Evolutionary conservation across 1,140 invertebrate species (phyloP).

Genomic region (Phymastichus coffea): DNA sequence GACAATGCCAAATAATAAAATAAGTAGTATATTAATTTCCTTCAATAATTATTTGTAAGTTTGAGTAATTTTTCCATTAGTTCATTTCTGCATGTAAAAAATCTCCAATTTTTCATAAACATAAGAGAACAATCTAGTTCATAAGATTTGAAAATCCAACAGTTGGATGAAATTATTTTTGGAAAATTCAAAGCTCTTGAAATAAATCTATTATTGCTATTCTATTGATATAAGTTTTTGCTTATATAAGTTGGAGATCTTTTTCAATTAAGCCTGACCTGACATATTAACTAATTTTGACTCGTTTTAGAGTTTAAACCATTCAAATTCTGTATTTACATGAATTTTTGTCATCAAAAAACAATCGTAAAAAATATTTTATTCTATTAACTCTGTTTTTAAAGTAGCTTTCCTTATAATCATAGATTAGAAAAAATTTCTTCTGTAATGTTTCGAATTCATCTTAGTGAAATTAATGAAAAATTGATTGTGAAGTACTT

Average conservation of each 20-base stretch:
- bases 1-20: slow-evolving; percentile 17
- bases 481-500: slow-evolving; percentile 12
- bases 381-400: slow-evolving; percentile 9
- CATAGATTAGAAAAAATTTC: slow-evolving; percentile 14
- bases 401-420: slow-evolving; percentile 3
- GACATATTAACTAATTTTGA: slow-evolving; percentile 7
- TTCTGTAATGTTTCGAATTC: slow-evolving; percentile 12
- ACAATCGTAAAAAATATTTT: slow-evolving; percentile 14
- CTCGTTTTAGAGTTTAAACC: slow-evolving; percentile 25
- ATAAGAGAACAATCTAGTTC: too few species aligned
- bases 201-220: slow-evolving; percentile 22
- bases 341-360: neutral
- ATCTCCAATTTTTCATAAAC: slow-evolving; percentile 5
- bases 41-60: neutral
- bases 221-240: slow-evolving; percentile 5
- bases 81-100: slow-evolving; percentile 11
- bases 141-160: slow-evolving; percentile 22
- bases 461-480: neutral
- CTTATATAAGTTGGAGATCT: slow-evolving; percentile 4
- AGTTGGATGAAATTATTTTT: slow-evolving; percentile 19
- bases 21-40: slow-evolving; percentile 13
- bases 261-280: slow-evolving; percentile 22
- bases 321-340: neutral
- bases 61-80: neutral
- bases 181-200: slow-evolving; percentile 5